Evolutionary conservation across 53 echinoderm and acorn worm genomes (phyloP), one percentile per base, ranked within the genome.

Genomic region (Patiria pectinifera): DNA sequence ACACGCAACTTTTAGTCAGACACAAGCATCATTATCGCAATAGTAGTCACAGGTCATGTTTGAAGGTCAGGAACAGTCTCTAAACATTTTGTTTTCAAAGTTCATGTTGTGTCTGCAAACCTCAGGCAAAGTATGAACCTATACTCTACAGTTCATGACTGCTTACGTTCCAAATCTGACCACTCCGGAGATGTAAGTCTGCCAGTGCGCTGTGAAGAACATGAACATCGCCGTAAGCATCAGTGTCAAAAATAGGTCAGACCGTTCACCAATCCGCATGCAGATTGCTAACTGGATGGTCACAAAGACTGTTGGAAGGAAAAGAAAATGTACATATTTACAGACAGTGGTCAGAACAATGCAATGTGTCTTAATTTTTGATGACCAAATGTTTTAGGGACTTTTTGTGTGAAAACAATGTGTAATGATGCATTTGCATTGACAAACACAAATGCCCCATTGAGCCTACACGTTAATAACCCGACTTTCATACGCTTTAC

Each of bases 181-280:
- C 12, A 86, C 21, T 22, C 86, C 86, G 5, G 86, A 58, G 18
- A 86, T 47, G 69, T 86, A 86, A 23, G 86, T 71, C 86, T 86
- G 86, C 86, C 86, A 86, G 45, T 86, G 86, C 5, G 86, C 86
- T 16, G 70, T 86, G 86, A 45, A 86, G 48, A 86, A 86, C 86
- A 86, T 86, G 48, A 86, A 86, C 71, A 86, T 66, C 26, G 71
- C 71, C 0, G 71, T 21, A 23, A 86, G 21, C 71, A 86, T 48
- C 12, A 70, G n/a, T 46, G 70, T 45, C 71, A 86, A n/a, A 48
- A 71, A 86, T 0, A 86, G 71, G 71, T 71, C n/a, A 14, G 86
- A 71, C 19, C 71, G 86, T 21, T 70, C 18, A 26, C 86, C 86
- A n/a, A 86, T 45, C 45, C 71, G 86, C 71, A 86, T 71, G 23